Evolutionary conservation across 2,888 invertebrate species (phyloP).

Genomic region (Drosophila conformis): DNA sequence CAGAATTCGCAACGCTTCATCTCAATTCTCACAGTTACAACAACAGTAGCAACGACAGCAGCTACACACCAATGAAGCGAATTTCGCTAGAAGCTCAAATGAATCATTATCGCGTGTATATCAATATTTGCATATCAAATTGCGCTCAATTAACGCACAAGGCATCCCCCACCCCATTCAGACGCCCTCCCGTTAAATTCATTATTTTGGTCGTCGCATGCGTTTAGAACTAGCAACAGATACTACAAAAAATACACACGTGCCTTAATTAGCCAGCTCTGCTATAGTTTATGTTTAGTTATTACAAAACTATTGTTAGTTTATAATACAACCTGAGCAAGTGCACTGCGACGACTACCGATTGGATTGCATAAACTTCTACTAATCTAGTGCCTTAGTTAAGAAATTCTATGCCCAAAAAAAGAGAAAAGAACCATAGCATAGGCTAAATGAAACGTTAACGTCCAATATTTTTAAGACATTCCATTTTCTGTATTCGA

Average conservation of each 20-base stretch:
- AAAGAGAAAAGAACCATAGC: conserved; percentile 17
- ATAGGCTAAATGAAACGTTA: conserved; percentile 35
- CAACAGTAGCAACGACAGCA: conserved; percentile 13
- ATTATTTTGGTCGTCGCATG: conserved; percentile 48
- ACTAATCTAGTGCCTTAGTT: conserved; percentile 66
- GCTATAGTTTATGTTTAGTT: conserved; percentile 57
- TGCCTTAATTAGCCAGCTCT: conserved; percentile 72
- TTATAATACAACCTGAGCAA: conserved; percentile 38
- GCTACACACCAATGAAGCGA: conserved; percentile 25
- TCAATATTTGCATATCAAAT: conserved; percentile 66
- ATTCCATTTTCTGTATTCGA: conserved; percentile 24
- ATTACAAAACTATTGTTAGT: conserved; percentile 44
- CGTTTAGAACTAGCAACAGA: conserved; percentile 54
- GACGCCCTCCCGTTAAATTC: conserved; percentile 15
- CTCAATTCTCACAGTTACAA: conserved; percentile 17
- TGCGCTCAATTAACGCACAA: conserved; percentile 70
- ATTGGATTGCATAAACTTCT: conserved; percentile 77
- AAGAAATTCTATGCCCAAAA: conserved; percentile 34
- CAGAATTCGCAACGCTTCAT: conserved; percentile 45
- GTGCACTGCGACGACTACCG: conserved; percentile 29
- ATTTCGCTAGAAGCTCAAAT: conserved; percentile 57
- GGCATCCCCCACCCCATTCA: conserved; percentile 2
- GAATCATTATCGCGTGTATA: conserved; percentile 63
- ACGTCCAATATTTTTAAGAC: conserved; percentile 56
- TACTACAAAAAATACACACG: conserved; percentile 55